These are phyloP conservation scores for Engystomops pustulosus DNA, from an alignment of 2,113 vertebrate species.

Conservation along the genomic window DNA sequence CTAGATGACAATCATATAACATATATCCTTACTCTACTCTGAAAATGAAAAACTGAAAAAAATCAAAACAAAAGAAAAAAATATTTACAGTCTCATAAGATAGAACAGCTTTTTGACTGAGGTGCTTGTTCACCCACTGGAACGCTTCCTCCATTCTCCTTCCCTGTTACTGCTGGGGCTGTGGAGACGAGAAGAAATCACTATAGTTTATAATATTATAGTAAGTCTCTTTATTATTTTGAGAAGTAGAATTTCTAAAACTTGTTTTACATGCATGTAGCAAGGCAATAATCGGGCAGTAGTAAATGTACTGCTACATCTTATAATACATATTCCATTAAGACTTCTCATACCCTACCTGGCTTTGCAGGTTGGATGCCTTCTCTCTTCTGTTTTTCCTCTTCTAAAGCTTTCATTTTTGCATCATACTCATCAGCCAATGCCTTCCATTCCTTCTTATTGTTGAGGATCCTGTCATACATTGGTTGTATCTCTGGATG, in stretches of 20 bases:
- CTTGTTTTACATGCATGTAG: background rate
- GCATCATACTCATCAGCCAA: slow-evolving; percentile 88
- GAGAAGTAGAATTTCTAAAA: background rate
- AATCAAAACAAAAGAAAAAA: background rate
- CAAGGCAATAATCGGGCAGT: background rate
- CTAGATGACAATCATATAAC: slow-evolving; percentile 1
- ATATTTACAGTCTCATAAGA: slow-evolving; percentile 61
- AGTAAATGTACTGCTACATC: too few species aligned
- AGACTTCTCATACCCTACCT: too few species aligned
- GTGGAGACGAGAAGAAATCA: background rate
- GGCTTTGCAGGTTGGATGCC: slow-evolving; percentile 68
- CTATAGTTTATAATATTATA: too few species aligned
- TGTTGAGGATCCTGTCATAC: slow-evolving; percentile 91
- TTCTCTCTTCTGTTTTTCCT: slow-evolving; percentile 77
- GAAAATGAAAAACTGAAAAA: background rate
- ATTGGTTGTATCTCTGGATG: slow-evolving; percentile 91
- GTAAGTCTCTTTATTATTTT: too few species aligned
- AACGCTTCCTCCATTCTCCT: slow-evolving; percentile 42
- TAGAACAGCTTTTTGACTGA: slow-evolving; percentile 67
- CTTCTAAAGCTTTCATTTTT: slow-evolving; percentile 83
- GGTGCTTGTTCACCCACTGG: slow-evolving; percentile 45
- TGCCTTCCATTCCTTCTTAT: slow-evolving; percentile 92
- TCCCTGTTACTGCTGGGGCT: slow-evolving; percentile 55
- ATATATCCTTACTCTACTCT: background rate
- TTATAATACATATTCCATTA: too few species aligned